These are phyloP conservation scores for Spodoptera litura DNA, from an alignment of 1,140 invertebrate genomes.

Conservation along the genomic window DNA sequence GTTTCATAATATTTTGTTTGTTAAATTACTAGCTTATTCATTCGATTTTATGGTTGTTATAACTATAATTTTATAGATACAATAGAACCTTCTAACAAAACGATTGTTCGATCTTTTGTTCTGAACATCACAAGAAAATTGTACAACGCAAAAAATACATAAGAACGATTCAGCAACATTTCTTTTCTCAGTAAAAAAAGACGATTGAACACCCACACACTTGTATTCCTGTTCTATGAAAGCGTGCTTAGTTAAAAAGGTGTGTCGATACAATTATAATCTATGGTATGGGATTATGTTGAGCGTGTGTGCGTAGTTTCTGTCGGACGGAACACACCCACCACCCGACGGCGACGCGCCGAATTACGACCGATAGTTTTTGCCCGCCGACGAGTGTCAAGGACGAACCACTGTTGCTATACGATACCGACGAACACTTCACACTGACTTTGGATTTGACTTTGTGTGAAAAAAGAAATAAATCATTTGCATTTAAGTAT, in stretches of 20 bases:
- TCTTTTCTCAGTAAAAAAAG: constrained; percentile 25
- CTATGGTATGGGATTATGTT: constrained; percentile 55
- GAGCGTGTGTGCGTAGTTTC: constrained; percentile 60
- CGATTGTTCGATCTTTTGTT: background rate
- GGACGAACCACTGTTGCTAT: constrained; percentile 77
- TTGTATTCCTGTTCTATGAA: constrained; percentile 11
- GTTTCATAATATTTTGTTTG: background rate
- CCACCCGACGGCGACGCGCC: constrained; percentile 60
- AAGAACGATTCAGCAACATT: constrained; percentile 28
- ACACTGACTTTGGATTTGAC: constrained; percentile 41
- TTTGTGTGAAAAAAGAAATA: constrained; percentile 43
- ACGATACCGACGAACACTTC: constrained; percentile 49
- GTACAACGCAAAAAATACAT: background rate
- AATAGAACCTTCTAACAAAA: background rate
- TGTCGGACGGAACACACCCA: constrained; percentile 68
- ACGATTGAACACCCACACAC: constrained; percentile 21
- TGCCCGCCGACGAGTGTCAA: constrained; percentile 81
- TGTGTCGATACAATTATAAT: constrained; percentile 53
- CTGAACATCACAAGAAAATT: background rate
- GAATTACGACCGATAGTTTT: constrained; percentile 78
- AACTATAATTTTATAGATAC: background rate
- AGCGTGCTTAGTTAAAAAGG: constrained; percentile 44
- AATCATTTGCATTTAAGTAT: constrained; percentile 37
- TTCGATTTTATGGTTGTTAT: background rate
- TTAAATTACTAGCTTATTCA: too few species aligned